These are phyloP conservation scores for Physocephala rufipes DNA, from an alignment of 2,888 invertebrate genomes.

Conservation along the genomic window DNA sequence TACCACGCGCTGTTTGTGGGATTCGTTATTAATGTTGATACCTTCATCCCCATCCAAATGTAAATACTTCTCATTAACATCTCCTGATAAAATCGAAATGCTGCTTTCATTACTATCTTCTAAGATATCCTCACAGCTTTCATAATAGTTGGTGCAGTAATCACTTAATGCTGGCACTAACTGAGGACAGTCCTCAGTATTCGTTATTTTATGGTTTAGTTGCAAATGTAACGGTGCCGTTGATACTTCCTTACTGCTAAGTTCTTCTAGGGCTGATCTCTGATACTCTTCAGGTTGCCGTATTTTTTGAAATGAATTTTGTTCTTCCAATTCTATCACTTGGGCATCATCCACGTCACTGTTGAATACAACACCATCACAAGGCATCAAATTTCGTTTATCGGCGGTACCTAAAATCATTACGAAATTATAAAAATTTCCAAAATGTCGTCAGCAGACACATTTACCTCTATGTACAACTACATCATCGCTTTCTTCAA, in stretches of 20 bases:
- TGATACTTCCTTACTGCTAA: slow-evolving; percentile 36
- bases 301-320: slow-evolving; percentile 33
- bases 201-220: slow-evolving; percentile 24
- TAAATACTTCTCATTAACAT: slow-evolving; percentile 47
- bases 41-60: slow-evolving; percentile 22
- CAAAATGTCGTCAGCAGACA: not conserved
- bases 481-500: slow-evolving; percentile 51
- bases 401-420: slow-evolving; percentile 49
- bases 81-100: slow-evolving; percentile 39
- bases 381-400: slow-evolving; percentile 47
- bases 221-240: not conserved
- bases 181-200: slow-evolving; percentile 46
- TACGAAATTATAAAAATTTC: slow-evolving; percentile 32
- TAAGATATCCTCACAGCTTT: slow-evolving; percentile 29
- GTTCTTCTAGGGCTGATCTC: slow-evolving; percentile 34
- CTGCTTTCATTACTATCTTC: slow-evolving; percentile 32
- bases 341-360: slow-evolving; percentile 50
- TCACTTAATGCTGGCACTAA: slow-evolving; percentile 39
- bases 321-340: slow-evolving; percentile 49
- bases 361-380: slow-evolving; percentile 47
- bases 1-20: not conserved
- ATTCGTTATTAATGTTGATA: slow-evolving; percentile 28
- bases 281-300: slow-evolving; percentile 39
- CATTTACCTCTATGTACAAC: slow-evolving; percentile 50
- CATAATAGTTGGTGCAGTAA: slow-evolving; percentile 14